Base-by-base conservation (phyloP, 2,797 vertebrate genomes). In the Rhinophrynus dorsalis region DNA sequence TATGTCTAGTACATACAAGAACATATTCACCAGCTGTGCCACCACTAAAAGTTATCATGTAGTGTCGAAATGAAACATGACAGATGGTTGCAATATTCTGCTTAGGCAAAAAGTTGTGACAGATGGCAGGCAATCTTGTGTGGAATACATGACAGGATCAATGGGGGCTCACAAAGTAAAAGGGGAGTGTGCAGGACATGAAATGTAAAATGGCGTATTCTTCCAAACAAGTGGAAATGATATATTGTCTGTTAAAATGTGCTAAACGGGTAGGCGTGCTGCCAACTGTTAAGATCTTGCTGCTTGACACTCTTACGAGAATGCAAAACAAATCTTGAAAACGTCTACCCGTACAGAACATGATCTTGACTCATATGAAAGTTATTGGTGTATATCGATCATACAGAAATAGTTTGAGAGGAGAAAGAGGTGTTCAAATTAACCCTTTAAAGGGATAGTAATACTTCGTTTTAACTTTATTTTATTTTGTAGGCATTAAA, bases 91-190 rank as follows among this genome's bases (percentile, higher is more conserved):
- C 21, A n/a, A 33, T 65, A 50, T 65, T 50, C 44, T 24, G 30
- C 58, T 40, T 61, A 27, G 68, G 29, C 44, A 27, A 40, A 21
- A 58, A 47, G 58, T 51, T 50, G 54, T 37, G 37, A 54, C 69
- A 73, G 69, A 73, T 73, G 69, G 69, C 27, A 42, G 24, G 47
- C 69, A 54, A 51, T 59, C 61, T 65, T 73, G 62, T 65, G 45
- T 66, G 55, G 45, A 59, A 60, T 73, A 73, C 44, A 44, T 73
- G 69, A 52, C 62, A 44, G 68, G 61, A 57, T 58, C 26, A 32
- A 23, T 47, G n/a, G 18, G 20, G 26, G 5, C 23, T 48, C 40
- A 45, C 21, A 50, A 63, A 35, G n/a, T 12, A 5, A 6, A 59
- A 37, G n/a, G n/a, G 48, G 24, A 48, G 17, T 15, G n/a, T 12